Evolutionary conservation across 2,888 invertebrate species (phyloP), one percentile per base, ranked within the genome.

Genomic region (Acanthopleura granulata): DNA sequence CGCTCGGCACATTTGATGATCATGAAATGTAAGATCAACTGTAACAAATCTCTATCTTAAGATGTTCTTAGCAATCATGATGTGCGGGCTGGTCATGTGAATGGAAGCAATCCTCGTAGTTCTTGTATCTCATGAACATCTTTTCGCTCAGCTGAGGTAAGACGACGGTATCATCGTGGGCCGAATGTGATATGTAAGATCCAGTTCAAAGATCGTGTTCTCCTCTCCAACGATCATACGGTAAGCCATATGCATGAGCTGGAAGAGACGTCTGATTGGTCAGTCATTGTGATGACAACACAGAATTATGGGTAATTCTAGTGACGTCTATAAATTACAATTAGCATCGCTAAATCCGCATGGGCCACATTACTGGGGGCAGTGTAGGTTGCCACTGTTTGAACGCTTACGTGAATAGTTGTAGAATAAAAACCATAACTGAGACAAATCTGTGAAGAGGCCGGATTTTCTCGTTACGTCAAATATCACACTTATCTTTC

Each of bases 191-290:
- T 3, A 66, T 27, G 29, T 66, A 66, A 27, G 66, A 27, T 22
- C 66, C 66, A 66, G 66, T 27, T 66, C 66, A 66, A 66, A 66
- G 66, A 66, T 27, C 6, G 66, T 66, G 66, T 66, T 27, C 66
- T 66, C 66, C 66, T 66, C 66, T 25, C 29, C 66, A 27, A 66
- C 66, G 25, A 66, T 66, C 66, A 66, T 66, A 22, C 66, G 22
- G 66, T 66, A 9, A 15, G 66, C 66, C 66, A 66, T 66, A 14
- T 66, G 66, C 66, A 66, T 66, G 16, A 66, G 66, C 66, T 66
- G 66, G 6, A 27, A 57, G 18, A 22, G 22, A 57, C n/a, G n/a
- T n/a, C n/a, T n/a, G n/a, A n/a, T n/a, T n/a, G n/a, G n/a, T n/a
- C n/a, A n/a, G n/a, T n/a, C n/a, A n/a, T n/a, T 62, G 62, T 14